Conservation (phyloP, 2,113 vertebrate species). For the Corythaeola cristata region DNA sequence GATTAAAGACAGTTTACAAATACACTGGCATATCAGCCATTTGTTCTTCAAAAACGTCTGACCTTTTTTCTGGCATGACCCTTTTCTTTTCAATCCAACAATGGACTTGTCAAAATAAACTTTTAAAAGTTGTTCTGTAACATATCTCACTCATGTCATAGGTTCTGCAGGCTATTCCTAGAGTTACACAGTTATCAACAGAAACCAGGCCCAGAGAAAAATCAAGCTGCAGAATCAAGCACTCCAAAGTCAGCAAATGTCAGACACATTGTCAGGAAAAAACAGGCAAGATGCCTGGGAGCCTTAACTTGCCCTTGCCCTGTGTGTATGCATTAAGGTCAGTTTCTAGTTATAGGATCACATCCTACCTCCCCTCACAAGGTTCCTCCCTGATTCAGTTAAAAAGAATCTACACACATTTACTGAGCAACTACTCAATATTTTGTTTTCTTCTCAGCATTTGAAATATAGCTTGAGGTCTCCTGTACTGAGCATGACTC, state of each 20-base stretch:
- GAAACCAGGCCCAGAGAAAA: neutral
- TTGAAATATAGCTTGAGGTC: neutral
- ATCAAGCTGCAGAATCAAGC: neutral
- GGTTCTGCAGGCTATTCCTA: neutral
- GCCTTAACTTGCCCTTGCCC: neutral
- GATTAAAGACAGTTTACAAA: conserved; percentile 21
- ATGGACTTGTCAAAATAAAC: neutral
- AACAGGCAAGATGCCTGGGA: neutral
- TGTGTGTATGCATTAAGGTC: neutral
- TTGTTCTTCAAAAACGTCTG: neutral
- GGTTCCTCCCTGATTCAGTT: neutral
- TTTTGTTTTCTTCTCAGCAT: neutral
- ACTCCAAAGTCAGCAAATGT: conserved; percentile 1
- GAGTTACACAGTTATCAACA: neutral
- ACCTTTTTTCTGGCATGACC: neutral
- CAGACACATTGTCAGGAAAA: neutral
- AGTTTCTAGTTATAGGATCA: neutral
- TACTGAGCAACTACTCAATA: neutral
- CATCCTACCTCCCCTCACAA: neutral
- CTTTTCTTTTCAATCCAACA: conserved; percentile 5
- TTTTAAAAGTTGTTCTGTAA: neutral
- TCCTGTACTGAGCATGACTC: neutral
- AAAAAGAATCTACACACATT: neutral
- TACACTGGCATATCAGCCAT: neutral
- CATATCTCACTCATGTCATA: neutral